phyloP scores from a whole-genome alignment of 2,797 vertebrate species.

The Myripristis murdjan region DNA sequence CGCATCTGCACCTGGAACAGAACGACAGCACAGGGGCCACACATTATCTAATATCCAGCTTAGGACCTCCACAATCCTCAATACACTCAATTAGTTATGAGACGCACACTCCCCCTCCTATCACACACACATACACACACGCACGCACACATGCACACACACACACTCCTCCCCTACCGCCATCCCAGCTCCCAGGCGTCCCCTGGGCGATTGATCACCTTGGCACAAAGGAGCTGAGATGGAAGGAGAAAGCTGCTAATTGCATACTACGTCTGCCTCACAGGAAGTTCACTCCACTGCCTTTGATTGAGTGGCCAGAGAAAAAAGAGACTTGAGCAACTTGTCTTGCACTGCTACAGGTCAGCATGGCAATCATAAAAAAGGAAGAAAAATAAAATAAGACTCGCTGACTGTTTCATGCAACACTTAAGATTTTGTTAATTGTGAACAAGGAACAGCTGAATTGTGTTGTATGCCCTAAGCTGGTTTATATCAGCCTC shows the following conservation, averaged over 20 bases:
- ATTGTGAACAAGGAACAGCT: constrained; percentile 22
- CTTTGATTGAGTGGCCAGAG: constrained; percentile 65
- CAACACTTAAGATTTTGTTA: constrained; percentile 34
- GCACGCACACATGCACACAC: constrained; percentile 21
- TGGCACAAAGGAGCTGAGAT: constrained; percentile 76
- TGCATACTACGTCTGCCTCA: constrained; percentile 72
- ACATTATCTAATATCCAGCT: constrained; percentile 78
- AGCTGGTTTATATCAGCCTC: constrained; percentile 17
- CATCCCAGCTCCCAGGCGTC: constrained; percentile 59
- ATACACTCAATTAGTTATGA: constrained; percentile 79
- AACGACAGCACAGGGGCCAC: constrained; percentile 71
- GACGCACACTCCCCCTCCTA: constrained; percentile 35
- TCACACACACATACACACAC: constrained; percentile 32
- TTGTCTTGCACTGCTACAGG: constrained; percentile 18
- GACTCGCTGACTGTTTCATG: neutral
- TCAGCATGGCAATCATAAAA: constrained; percentile 24
- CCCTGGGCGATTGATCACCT: constrained; percentile 80
- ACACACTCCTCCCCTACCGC: constrained; percentile 8
- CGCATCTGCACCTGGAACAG: constrained; percentile 82
- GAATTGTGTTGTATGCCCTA: constrained; percentile 13
- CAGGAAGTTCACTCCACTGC: constrained; percentile 74
- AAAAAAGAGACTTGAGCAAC: constrained; percentile 34
- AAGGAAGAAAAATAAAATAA: neutral
- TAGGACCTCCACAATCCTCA: constrained; percentile 74
- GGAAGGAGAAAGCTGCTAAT: constrained; percentile 80